Evolutionary conservation across 2,797 vertebrate species (phyloP).

Genomic region (Pogoniulus pusillus): DNA sequence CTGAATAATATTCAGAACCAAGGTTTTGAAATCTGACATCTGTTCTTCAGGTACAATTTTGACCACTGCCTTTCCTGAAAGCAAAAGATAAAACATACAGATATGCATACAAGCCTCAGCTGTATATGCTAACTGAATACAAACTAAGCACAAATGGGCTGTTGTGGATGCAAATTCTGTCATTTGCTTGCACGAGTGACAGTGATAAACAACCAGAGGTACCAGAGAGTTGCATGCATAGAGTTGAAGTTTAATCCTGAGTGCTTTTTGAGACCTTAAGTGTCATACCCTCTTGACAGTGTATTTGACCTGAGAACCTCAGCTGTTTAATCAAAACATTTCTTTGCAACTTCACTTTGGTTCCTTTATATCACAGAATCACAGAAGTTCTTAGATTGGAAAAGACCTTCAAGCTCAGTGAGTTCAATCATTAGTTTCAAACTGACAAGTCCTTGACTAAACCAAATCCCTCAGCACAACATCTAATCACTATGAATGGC

Average conservation of each 20-base stretch:
- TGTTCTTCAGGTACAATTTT: conserved; percentile 48
- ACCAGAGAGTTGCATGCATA: conserved; percentile 38
- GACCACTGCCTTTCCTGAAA: conserved; percentile 14
- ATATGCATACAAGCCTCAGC: conserved; percentile 45
- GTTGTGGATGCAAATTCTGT: conserved; percentile 63
- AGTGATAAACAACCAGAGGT: conserved; percentile 51
- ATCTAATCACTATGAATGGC: no score
- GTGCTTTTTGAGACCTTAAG: conserved; percentile 52
- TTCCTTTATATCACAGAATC: no score
- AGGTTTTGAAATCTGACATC: background rate
- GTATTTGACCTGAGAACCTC: conserved; percentile 53
- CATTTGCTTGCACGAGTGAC: conserved; percentile 60
- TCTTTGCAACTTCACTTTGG: conserved; percentile 53
- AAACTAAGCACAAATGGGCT: conserved; percentile 47
- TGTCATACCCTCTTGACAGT: conserved; percentile 52
- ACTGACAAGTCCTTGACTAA: no score
- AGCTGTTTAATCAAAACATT: conserved; percentile 54
- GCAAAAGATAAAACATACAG: conserved; percentile 44
- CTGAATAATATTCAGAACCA: background rate
- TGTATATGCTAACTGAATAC: conserved; percentile 40
- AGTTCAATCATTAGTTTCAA: no score
- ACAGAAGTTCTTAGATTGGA: no score
- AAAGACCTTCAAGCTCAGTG: no score
- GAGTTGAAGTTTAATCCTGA: conserved; percentile 53
- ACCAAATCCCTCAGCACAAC: no score